These are phyloP conservation scores for Cylas formicarius DNA, from an alignment of 1,140 invertebrate species.

Conservation along the genomic window DNA sequence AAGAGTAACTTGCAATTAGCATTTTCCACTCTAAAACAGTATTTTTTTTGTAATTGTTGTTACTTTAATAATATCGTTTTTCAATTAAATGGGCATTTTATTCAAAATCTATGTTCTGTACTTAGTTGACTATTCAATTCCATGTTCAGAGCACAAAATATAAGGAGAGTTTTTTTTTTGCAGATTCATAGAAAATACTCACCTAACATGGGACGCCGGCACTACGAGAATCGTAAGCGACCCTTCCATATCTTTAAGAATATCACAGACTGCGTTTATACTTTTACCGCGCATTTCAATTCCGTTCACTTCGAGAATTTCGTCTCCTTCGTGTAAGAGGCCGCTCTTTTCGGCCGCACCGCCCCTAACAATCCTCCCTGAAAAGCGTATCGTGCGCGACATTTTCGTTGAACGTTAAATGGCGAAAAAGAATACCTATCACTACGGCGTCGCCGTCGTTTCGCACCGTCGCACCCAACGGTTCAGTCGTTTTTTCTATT, in stretches of 20 bases:
- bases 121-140: too few relatives aligned
- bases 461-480: constrained; percentile 89
- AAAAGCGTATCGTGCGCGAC: not conserved
- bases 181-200: too few relatives aligned
- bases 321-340: constrained; percentile 91
- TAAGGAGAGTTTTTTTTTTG: too few relatives aligned
- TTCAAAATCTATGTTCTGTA: too few relatives aligned
- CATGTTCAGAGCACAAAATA: too few relatives aligned
- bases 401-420: not conserved
- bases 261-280: constrained; percentile 95
- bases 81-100: too few relatives aligned
- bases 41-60: too few relatives aligned
- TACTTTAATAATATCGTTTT: too few relatives aligned
- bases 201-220: constrained; percentile 48
- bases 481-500: constrained; percentile 95
- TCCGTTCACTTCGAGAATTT: constrained; percentile 94
- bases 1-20: too few relatives aligned
- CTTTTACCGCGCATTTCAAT: constrained; percentile 93
- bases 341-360: constrained; percentile 93
- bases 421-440: constrained; percentile 52
- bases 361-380: constrained; percentile 83
- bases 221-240: constrained; percentile 87
- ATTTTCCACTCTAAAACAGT: too few relatives aligned
- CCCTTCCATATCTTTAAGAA: constrained; percentile 88
- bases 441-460: constrained; percentile 92